phyloP scores from a whole-genome alignment of 2,113 vertebrate genomes.

The Accipiter virgatus region DNA sequence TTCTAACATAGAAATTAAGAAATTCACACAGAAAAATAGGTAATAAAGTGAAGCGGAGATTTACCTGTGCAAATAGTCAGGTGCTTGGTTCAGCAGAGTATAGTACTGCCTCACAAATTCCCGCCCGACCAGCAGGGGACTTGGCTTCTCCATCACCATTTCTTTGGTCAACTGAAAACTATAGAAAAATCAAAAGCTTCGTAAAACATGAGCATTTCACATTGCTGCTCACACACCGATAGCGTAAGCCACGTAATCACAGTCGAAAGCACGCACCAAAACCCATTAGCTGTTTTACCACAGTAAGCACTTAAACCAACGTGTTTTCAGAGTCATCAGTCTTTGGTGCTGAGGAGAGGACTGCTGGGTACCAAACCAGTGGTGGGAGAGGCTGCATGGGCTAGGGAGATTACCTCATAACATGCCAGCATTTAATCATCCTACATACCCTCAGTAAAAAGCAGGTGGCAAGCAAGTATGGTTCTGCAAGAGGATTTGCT shows the following conservation, averaged over 20 bases:
- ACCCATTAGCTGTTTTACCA: not conserved
- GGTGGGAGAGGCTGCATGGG: not conserved
- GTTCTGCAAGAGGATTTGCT: slow-evolving; percentile 44
- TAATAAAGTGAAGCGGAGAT: not conserved
- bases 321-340: not conserved
- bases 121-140: slow-evolving; percentile 99
- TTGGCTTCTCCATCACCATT: slow-evolving; percentile 99
- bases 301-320: not conserved
- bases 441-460: not conserved
- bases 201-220: not conserved
- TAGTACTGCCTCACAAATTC: slow-evolving; percentile 99
- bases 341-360: not conserved
- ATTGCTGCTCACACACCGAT: not conserved
- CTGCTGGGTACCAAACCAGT: not conserved
- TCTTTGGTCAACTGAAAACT: slow-evolving; percentile 96
- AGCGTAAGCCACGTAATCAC: not conserved
- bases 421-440: not conserved
- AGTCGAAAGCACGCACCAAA: not conserved
- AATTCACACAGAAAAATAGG: not conserved
- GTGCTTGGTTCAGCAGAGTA: slow-evolving; percentile 95
- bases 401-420: not conserved
- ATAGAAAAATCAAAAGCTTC: not conserved
- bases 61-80: slow-evolving; percentile 97
- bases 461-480: not conserved
- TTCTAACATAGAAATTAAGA: not conserved